Base-by-base conservation (phyloP, 2,797 vertebrate species). In the Prionace glauca region DNA sequence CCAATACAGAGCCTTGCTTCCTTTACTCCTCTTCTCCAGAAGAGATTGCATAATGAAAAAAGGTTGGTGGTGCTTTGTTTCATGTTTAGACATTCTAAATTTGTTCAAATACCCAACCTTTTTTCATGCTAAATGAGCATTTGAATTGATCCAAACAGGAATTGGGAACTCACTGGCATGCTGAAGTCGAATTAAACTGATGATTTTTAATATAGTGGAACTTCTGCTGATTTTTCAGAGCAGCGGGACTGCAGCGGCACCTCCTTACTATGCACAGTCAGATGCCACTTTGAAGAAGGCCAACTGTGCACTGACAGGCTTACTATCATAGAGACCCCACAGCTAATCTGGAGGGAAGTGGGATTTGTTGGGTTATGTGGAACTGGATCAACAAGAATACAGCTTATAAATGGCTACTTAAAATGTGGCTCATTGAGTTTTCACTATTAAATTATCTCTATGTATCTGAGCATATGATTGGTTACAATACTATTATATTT, bases 31-130 rank as follows among this genome's bases (percentile, higher is more conserved):
- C 97, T 98, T 97, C 97, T 97, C 96, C 97, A 97, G 96, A 98
- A 97, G 96, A 97, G 97, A 96, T 98, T 98, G 97, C 98, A 96
- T 98, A 97, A 98, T 98, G 98, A 97, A 98, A 98, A 98, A 98
- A 99, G 98, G 98, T 99, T 98, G 98, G 98, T 99, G 98, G 98
- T 97, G 97, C 96, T 98, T 98, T 97, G 96, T 96, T 98, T 97
- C 96, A 97, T 97, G 97, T 67, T 96, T 97, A 96, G 97, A 98
- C 97, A 10, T 74, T 95, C 71, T 95, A 50, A 77, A n/a, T 50
- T 95, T 72, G 71, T 77, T 95, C 71, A 97, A 98, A 97, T 96
- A 96, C 96, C 97, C 98, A 97, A 98, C 97, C 97, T 98, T 98
- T 97, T 97, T 97, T 97, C 97, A 97, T 81, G 9, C 41, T 84